Evolutionary conservation across 1,140 invertebrate species (phyloP), one percentile per base, ranked within the genome.

Genomic region (Condylostylus longicornis): DNA sequence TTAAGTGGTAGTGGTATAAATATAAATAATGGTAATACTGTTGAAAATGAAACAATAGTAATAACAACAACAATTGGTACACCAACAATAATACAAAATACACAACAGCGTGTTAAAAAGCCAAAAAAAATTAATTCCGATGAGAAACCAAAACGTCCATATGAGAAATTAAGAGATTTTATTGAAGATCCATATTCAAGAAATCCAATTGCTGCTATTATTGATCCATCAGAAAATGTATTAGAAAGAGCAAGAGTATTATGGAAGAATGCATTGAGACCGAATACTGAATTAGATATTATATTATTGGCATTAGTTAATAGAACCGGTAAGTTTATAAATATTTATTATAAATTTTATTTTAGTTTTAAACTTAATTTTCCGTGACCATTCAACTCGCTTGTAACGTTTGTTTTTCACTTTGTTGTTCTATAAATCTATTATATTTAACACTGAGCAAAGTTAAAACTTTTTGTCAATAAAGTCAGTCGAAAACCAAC

Each of bases 121-220:
- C 29, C 13, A n/a, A n/a, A n/a, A n/a, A n/a, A n/a, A n/a, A n/a
- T n/a, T n/a, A n/a, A n/a, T n/a, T n/a, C n/a, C n/a, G n/a, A 13
- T 13, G n/a, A n/a, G n/a, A n/a, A n/a, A n/a, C n/a, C n/a, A n/a
- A n/a, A n/a, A n/a, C n/a, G 54, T 35, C 55, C 55, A 18, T 37
- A 48, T 7, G 58, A 59, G 42, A 50, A 53, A 5, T 49, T 72
- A 25, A 54, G 62, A n/a, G 57, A 59, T 36, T 71, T 68, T 50
- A 51, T 72, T 10, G 66, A 71, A 42, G 69, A 71, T 58, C 55
- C 64, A 0, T 71, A 69, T 49, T 58, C 70, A 2, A 54, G 70
- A 9, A 63, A 66, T 36, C 70, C 70, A 0, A 50, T 68, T 9
- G 70, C 68, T 0, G 54, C 70, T 22, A 62, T 72, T 21, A 65